A percentile compares a stretch with the other conserved stretches of the same genome.
Conservation (phyloP, 1,140 invertebrate species). For the Philotrypesis tridentata region DNA sequence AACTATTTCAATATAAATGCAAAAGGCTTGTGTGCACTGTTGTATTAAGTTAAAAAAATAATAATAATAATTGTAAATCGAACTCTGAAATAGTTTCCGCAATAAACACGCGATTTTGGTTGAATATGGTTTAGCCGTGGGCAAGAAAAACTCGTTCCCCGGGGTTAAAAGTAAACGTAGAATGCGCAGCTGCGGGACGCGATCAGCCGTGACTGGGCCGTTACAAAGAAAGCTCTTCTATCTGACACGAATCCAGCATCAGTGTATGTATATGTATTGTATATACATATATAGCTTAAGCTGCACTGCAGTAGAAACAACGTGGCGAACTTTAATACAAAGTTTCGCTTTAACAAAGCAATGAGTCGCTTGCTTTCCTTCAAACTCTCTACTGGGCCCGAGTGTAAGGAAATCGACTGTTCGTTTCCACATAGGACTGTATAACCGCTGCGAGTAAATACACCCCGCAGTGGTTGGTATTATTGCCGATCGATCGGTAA, state of each 20-base stretch:
- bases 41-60: not conserved
- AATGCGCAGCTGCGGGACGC: not conserved
- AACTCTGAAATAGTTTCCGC: too few relatives aligned
- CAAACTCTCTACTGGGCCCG: not conserved
- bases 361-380: not conserved
- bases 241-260: not conserved
- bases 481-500: conserved; percentile 11
- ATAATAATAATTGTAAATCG: not conserved
- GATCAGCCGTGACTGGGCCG: not conserved
- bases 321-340: conserved; percentile 7
- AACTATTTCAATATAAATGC: too few relatives aligned
- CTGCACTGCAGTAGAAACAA: not conserved
- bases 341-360: conserved; percentile 14
- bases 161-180: not conserved
- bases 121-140: not conserved
- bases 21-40: not conserved
- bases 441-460: conserved; percentile 21
- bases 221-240: not conserved
- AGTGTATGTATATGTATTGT: too few relatives aligned
- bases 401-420: not conserved
- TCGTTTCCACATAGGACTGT: not conserved
- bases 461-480: not conserved
- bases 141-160: not conserved
- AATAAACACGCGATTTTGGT: not conserved
- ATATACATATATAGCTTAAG: not conserved